These are phyloP conservation scores for Eupithecia tripunctaria DNA, from an alignment of 2,888 invertebrate species.

Conservation along the genomic window DNA sequence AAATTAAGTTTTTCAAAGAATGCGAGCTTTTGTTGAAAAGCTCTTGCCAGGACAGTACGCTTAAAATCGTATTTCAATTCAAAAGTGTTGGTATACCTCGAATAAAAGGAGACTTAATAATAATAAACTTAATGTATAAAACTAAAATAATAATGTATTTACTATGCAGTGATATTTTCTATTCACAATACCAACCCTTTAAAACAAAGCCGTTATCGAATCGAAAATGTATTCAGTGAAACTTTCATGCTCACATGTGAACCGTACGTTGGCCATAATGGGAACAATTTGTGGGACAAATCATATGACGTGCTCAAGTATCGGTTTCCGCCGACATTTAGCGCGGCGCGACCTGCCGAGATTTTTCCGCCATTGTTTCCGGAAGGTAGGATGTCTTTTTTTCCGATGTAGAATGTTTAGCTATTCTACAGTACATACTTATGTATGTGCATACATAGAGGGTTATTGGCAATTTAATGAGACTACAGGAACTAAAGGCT, in stretches of 20 bases:
- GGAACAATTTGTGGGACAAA: slow-evolving; percentile 60
- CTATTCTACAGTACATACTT: not conserved
- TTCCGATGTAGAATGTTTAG: slow-evolving; percentile 43
- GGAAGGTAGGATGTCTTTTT: slow-evolving; percentile 58
- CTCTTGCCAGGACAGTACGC: slow-evolving; percentile 14
- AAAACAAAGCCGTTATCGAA: not conserved
- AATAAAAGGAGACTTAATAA: not conserved
- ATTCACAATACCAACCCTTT: slow-evolving; percentile 3
- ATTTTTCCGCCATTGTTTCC: slow-evolving; percentile 55
- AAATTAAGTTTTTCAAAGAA: slow-evolving; percentile 24
- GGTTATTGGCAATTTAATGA: no score
- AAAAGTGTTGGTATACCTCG: not conserved
- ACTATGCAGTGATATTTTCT: not conserved
- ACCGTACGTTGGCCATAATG: slow-evolving; percentile 42
- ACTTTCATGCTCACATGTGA: slow-evolving; percentile 27
- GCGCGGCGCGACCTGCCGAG: slow-evolving; percentile 35
- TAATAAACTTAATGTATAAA: no score
- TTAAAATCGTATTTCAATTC: not conserved
- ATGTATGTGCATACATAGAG: not conserved
- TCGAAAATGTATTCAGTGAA: not conserved
- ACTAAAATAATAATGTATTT: no score
- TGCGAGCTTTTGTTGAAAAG: slow-evolving; percentile 8
- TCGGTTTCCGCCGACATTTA: slow-evolving; percentile 57
- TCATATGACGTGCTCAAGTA: slow-evolving; percentile 59
- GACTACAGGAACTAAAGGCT: no score